phyloP scores from a whole-genome alignment of 2,888 invertebrate species.

The Leucoptera coffeella region DNA sequence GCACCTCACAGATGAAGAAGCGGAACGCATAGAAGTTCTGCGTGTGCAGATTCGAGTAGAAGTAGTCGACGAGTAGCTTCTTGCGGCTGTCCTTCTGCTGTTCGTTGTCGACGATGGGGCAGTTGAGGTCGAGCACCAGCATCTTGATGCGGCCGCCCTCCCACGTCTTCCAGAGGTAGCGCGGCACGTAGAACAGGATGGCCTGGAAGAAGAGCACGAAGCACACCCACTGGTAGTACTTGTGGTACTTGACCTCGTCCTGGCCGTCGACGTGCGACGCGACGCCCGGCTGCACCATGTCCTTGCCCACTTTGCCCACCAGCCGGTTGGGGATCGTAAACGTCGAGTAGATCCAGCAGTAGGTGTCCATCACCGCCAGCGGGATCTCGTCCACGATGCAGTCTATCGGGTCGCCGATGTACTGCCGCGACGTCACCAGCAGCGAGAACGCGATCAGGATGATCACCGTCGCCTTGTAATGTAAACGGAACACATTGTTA shows the following conservation, averaged over 20 bases:
- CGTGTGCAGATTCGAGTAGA: conserved; percentile 69
- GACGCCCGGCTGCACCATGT: conserved; percentile 80
- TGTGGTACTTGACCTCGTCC: conserved; percentile 84
- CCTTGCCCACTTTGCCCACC: conserved; percentile 71
- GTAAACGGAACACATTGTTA: conserved; percentile 89
- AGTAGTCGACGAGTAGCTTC: conserved; percentile 77
- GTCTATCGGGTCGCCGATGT: conserved; percentile 96
- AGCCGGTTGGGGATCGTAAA: conserved; percentile 83
- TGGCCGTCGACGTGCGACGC: conserved; percentile 71
- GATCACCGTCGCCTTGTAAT: conserved; percentile 90
- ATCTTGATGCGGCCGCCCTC: conserved; percentile 89
- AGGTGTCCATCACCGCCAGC: conserved; percentile 86
- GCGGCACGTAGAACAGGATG: conserved; percentile 84
- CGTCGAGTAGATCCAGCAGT: conserved; percentile 90
- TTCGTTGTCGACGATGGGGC: conserved; percentile 77
- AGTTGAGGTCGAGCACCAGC: conserved; percentile 82
- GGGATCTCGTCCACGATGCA: conserved; percentile 90
- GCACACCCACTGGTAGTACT: conserved; percentile 96
- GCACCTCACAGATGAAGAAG: conserved; percentile 82
- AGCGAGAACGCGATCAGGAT: conserved; percentile 88
- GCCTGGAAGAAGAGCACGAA: conserved; percentile 88
- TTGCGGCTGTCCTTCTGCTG: conserved; percentile 74
- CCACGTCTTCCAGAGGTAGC: conserved; percentile 91
- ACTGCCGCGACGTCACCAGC: conserved; percentile 88
- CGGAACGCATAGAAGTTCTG: conserved; percentile 87